Percentiles rank a stretch among this genome's conserved stretches.
Conservation (phyloP, 1,140 invertebrate genomes). For the Parasteatoda tepidariorum region DNA sequence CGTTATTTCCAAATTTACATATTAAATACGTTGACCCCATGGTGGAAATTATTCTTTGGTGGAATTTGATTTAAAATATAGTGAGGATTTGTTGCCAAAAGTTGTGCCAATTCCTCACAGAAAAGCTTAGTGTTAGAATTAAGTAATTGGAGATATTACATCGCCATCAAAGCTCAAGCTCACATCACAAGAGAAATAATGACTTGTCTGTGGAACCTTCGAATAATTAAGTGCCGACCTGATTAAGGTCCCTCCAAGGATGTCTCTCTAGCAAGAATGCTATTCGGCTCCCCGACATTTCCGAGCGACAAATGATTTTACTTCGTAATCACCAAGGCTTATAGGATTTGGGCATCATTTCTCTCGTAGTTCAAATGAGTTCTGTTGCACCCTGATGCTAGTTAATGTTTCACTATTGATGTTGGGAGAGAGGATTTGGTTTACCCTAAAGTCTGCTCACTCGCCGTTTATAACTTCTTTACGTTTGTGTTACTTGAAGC, state of each 20-base stretch:
- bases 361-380: background rate
- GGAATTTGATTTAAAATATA: too few species aligned
- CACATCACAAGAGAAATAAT: slow-evolving; percentile 32
- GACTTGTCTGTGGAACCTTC: slow-evolving; percentile 21
- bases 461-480: too few species aligned
- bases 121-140: background rate
- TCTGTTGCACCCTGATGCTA: background rate
- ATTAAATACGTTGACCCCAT: too few species aligned
- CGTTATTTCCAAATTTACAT: too few species aligned
- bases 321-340: slow-evolving; percentile 4
- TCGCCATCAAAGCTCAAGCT: background rate
- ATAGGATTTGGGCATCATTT: slow-evolving; percentile 20
- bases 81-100: too few species aligned
- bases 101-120: too few species aligned
- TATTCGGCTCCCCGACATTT: slow-evolving; percentile 1
- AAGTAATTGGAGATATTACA: slow-evolving; percentile 39
- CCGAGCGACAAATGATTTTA: slow-evolving; percentile 47
- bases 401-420: slow-evolving; percentile 5
- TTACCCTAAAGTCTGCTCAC: too few species aligned
- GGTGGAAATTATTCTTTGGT: too few species aligned
- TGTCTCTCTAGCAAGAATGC: slow-evolving; percentile 15
- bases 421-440: too few species aligned
- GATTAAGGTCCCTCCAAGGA: slow-evolving; percentile 43
- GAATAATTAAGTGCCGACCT: slow-evolving; percentile 47
- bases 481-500: too few species aligned